Percentiles rank a stretch among this genome's conserved stretches.
Evolutionary conservation across 2,888 invertebrate species (phyloP).

Genomic region (Cerceris ruficornis): DNA sequence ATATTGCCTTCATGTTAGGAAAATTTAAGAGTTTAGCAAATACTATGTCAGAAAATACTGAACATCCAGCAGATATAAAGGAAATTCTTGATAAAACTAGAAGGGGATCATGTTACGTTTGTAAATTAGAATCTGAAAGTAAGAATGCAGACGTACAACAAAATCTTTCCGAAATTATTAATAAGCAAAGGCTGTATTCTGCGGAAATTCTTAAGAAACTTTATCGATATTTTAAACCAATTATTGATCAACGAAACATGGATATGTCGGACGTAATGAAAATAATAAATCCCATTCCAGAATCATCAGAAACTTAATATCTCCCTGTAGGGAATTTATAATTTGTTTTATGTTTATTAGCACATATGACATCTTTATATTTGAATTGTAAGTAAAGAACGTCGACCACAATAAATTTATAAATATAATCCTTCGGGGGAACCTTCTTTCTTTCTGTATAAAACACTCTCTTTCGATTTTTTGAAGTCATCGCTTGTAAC

Average conservation of each 20-base stretch:
- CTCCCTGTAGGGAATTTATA: constrained; percentile 2
- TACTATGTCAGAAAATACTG: constrained; percentile 49
- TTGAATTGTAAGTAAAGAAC: constrained; percentile 55
- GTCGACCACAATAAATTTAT: constrained; percentile 83
- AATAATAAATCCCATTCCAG: constrained; percentile 9
- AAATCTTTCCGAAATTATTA: constrained; percentile 67
- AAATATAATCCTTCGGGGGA: constrained; percentile 99
- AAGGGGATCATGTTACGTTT: constrained; percentile 74
- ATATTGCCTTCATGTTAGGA: constrained; percentile 85
- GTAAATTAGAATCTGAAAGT: constrained; percentile 56
- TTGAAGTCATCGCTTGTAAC: constrained; percentile 99
- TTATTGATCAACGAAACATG: constrained; percentile 57
- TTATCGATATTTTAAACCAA: constrained; percentile 69
- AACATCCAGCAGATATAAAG: constrained; percentile 68
- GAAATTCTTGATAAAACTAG: constrained; percentile 69
- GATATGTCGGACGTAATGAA: constrained; percentile 17
- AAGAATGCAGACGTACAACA: constrained; percentile 19
- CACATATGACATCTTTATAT: constrained; percentile 37
- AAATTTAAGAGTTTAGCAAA: constrained; percentile 80
- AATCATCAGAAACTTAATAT: constrained; percentile 18
- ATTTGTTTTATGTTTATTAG: constrained; percentile 43
- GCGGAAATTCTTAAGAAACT: constrained; percentile 67
- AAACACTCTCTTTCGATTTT: constrained; percentile 99
- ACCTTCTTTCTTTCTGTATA: constrained; percentile 99
- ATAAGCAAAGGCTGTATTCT: constrained; percentile 73